These are phyloP conservation scores for Dendrolimus houi DNA, from an alignment of 2,888 invertebrate species.

Conservation along the genomic window DNA sequence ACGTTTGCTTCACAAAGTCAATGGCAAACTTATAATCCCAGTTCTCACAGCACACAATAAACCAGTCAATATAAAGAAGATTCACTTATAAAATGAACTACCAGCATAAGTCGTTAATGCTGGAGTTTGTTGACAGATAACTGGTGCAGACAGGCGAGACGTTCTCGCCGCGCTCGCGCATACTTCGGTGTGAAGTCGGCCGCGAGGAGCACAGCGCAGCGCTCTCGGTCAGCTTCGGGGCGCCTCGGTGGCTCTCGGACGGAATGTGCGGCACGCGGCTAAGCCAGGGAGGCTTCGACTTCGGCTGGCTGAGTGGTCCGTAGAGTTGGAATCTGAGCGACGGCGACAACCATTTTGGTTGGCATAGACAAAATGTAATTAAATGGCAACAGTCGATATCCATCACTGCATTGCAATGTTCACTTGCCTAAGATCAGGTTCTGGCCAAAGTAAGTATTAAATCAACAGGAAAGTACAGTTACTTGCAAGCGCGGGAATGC, in stretches of 20 bases:
- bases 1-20: constrained; percentile 63
- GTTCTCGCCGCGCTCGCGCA: constrained; percentile 74
- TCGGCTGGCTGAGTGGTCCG: constrained; percentile 33
- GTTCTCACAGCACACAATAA: constrained; percentile 57
- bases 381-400: constrained; percentile 69
- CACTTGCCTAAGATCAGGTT: constrained; percentile 73
- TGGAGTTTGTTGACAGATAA: constrained; percentile 70
- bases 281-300: constrained; percentile 38
- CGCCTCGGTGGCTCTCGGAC: constrained; percentile 44
- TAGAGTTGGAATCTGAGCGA: constrained; percentile 47
- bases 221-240: constrained; percentile 45
- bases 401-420: constrained; percentile 61
- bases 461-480: constrained; percentile 76
- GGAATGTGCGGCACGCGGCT: constrained; percentile 65
- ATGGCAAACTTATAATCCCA: constrained; percentile 38
- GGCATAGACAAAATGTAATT: constrained; percentile 70
- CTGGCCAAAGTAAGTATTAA: constrained; percentile 71
- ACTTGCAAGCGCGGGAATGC: constrained; percentile 75
- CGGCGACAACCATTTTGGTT: constrained; percentile 37
- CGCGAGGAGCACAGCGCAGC: constrained; percentile 29
- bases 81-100: constrained; percentile 49
- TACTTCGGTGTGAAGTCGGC: constrained; percentile 72
- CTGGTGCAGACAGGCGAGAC: constrained; percentile 58
- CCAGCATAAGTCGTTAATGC: constrained; percentile 55
- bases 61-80: constrained; percentile 46